Evolutionary conservation across 2,888 invertebrate species (phyloP), one percentile per base, ranked within the genome.

Genomic region (Rhynchonema sp.): DNA sequence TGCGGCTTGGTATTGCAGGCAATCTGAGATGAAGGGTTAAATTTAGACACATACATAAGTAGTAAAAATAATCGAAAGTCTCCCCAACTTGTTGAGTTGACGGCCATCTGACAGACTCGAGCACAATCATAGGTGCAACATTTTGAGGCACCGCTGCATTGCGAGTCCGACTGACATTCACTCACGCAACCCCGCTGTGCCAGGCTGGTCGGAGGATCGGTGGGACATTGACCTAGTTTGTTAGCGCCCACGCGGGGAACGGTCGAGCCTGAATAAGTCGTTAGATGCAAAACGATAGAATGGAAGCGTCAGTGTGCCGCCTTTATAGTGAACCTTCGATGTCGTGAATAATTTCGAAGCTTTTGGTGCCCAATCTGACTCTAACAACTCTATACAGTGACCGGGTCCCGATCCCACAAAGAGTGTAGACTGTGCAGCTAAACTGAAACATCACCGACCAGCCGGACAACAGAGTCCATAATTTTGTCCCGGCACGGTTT

Each of bases 91-190:
- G 38, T 38, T 38, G 38, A 38, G 17, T 38, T 38, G 9, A 38
- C 38, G 9, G 38, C 9, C 38, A 17, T 6, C 17, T 38, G 38
- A 38, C 38, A 38, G 38, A 38, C 38, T 13, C 38, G 38, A 6
- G 38, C 56, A 26, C 56, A 56, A 46, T 30, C 56, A 26, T 56
- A 9, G 38, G 22, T 1, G 59, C 59, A 59, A 55, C 59, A 59
- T 28, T 54, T 55, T 26, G 23, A 26, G 3, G 58, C 57, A 46
- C 65, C 65, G 30, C 54, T 59, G 59, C 69, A 69, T 55, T 69
- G 68, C 13, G 62, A 30, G 60, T 69, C 69, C 22, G 61, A 60
- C 22, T 63, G 63, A 57, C 52, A 23, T n/a, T 52, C 17, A 6
- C n/a, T 6, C n/a, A 25, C 22, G 6, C 52, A 23, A n/a, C n/a